A percentile compares a stretch with the other conserved stretches of the same genome.
Conservation (phyloP, 1,140 invertebrate genomes). For the Pseudachorutes palmiensis region DNA sequence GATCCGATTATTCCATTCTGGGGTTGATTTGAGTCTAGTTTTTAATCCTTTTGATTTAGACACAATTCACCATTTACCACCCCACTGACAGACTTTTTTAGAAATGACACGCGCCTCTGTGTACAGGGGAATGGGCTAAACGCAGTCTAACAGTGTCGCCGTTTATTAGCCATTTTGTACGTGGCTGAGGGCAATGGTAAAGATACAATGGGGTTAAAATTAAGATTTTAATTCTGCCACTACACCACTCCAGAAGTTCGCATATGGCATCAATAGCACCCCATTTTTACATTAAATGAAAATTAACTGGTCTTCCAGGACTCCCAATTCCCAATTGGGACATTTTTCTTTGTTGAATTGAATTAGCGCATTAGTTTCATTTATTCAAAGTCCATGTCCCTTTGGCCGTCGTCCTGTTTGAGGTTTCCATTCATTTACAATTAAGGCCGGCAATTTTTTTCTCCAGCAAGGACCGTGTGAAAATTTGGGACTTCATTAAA, state of each 20-base stretch:
- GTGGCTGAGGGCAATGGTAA: background rate
- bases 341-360: background rate
- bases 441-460: too few species aligned
- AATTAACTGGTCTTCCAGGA: slow-evolving; percentile 1
- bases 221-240: background rate
- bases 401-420: too few species aligned
- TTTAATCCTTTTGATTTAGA: background rate
- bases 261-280: background rate
- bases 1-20: slow-evolving; percentile 9
- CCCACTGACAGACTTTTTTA: background rate
- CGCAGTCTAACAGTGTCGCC: too few species aligned
- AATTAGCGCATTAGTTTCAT: background rate
- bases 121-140: too few species aligned
- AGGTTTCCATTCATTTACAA: too few species aligned
- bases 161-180: too few species aligned
- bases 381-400: background rate
- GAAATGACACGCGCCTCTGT: background rate
- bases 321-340: slow-evolving; percentile 6
- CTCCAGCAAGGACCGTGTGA: background rate
- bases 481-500: background rate
- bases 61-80: too few species aligned
- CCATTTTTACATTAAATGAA: slow-evolving; percentile 1
- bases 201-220: background rate
- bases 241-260: too few species aligned
- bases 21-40: background rate